These are phyloP conservation scores for Drosophila bocqueti DNA, from an alignment of 1,140 invertebrate species.

Conservation along the genomic window DNA sequence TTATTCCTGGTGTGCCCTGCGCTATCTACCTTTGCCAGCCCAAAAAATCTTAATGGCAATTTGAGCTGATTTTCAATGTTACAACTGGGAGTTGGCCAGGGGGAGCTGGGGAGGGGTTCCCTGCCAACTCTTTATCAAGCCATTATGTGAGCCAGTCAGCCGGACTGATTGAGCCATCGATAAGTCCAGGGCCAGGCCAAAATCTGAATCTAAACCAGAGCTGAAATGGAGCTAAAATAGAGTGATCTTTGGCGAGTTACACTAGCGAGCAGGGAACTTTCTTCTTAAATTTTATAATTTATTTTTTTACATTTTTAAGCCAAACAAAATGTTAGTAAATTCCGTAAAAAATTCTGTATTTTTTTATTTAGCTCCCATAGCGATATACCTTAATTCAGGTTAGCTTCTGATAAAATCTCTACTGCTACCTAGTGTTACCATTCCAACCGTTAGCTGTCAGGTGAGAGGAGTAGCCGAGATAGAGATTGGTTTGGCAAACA, in stretches of 20 bases:
- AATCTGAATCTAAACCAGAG: conserved; percentile 1
- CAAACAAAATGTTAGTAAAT: no score
- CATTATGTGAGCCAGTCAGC: conserved; percentile 66
- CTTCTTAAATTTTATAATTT: no score
- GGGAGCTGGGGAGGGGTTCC: not conserved
- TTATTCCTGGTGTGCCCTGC: conserved; percentile 6
- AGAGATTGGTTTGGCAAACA: conserved; percentile 46
- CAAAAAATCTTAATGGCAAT: conserved; percentile 78
- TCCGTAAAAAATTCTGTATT: not conserved
- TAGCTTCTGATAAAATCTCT: not conserved
- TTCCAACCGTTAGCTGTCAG: conserved; percentile 21
- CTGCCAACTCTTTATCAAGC: conserved; percentile 76
- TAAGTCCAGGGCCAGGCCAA: conserved; percentile 48
- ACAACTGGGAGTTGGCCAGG: conserved; percentile 75
- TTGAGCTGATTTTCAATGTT: conserved; percentile 84
- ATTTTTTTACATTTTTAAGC: no score
- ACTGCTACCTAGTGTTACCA: conserved; percentile 18
- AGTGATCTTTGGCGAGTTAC: conserved; percentile 3
- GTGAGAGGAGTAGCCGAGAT: conserved; percentile 16
- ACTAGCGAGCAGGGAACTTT: not conserved
- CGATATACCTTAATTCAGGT: not conserved
- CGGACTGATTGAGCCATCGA: conserved; percentile 73
- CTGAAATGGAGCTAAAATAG: conserved; percentile 5
- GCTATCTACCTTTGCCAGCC: conserved; percentile 63
- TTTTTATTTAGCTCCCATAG: not conserved